These are phyloP conservation scores for Clistopyga incitator DNA, from an alignment of 2,888 invertebrate genomes.

Conservation along the genomic window DNA sequence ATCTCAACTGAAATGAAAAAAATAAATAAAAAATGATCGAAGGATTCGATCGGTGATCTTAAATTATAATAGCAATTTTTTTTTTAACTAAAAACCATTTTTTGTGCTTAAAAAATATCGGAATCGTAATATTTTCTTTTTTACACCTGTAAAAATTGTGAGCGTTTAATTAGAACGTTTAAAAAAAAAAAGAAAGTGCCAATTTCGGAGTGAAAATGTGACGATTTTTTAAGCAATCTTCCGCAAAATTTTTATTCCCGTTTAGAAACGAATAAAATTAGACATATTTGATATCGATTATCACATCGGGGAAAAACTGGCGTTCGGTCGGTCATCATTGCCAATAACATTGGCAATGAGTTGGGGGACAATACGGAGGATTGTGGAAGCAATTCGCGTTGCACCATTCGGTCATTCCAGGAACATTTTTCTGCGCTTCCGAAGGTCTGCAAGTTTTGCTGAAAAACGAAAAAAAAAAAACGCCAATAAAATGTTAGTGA, in stretches of 20 bases:
- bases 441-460: slow-evolving; percentile 5
- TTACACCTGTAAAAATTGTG: too few relatives aligned
- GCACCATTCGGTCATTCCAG: slow-evolving; percentile 19
- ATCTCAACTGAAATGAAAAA: neutral
- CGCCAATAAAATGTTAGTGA: neutral
- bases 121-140: neutral
- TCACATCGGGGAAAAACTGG: neutral
- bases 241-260: neutral
- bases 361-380: neutral
- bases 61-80: too few relatives aligned
- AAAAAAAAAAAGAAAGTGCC: too few relatives aligned
- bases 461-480: neutral
- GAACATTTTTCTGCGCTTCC: neutral
- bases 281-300: neutral
- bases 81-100: too few relatives aligned
- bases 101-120: neutral
- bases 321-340: neutral
- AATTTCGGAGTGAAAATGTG: too few relatives aligned
- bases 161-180: neutral
- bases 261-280: neutral
- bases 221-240: neutral
- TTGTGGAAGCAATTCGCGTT: neutral
- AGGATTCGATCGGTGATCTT: too few relatives aligned
- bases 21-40: too few relatives aligned
- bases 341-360: neutral